These are phyloP conservation scores for Pseudopleuronectes americanus DNA, from an alignment of 2,797 vertebrate species.

Conservation along the genomic window DNA sequence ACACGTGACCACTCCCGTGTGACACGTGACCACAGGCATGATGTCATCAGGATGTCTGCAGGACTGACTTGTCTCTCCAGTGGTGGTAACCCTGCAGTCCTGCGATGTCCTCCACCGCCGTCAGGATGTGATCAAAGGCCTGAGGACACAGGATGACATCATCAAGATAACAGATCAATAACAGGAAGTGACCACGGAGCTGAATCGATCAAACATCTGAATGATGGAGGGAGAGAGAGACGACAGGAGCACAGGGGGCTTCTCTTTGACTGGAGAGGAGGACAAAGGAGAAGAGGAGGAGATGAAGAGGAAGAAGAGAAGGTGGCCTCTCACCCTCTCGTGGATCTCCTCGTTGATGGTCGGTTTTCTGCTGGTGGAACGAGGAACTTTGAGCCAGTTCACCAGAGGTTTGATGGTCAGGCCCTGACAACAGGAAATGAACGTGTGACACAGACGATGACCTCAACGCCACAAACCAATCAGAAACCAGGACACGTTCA, in stretches of 20 bases:
- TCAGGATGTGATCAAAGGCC: conserved; percentile 97
- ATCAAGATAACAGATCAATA: background rate
- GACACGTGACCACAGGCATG: background rate
- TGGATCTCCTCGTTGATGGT: conserved; percentile 96
- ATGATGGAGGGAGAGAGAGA: background rate
- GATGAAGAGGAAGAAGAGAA: rapidly evolving
- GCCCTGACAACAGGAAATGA: conserved; percentile 79
- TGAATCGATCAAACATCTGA: no score
- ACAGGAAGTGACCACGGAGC: background rate
- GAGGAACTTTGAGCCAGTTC: conserved; percentile 96
- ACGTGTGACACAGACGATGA: background rate
- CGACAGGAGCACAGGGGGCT: no score
- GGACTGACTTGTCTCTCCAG: conserved; percentile 95
- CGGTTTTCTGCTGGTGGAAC: conserved; percentile 92
- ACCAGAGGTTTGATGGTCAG: conserved; percentile 97
- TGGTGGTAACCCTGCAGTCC: conserved; percentile 96
- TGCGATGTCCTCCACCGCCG: conserved; percentile 96
- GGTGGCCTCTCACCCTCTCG: conserved; percentile 85
- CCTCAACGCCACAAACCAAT: background rate
- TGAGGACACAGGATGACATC: conserved; percentile 36
- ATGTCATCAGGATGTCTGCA: no score
- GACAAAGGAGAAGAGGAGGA: background rate
- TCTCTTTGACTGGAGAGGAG: no score
- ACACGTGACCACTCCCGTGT: background rate
- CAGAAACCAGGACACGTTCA: no score